Conservation (phyloP, 2,888 invertebrate genomes). For the Elmis aenea region DNA sequence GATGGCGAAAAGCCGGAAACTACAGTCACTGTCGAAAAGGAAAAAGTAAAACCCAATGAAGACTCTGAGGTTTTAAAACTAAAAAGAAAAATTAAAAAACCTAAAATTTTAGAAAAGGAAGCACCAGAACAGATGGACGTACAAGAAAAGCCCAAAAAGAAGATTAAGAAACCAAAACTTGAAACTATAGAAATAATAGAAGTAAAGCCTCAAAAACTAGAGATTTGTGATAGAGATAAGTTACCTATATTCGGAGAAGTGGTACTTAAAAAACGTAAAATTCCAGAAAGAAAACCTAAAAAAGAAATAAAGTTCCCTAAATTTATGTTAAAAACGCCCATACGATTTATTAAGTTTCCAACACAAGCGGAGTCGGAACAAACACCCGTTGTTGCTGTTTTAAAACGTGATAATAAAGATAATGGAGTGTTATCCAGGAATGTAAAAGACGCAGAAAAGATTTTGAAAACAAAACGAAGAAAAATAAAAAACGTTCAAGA, state of each 20-base stretch:
- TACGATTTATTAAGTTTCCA: constrained; percentile 51
- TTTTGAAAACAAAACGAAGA: constrained; percentile 38
- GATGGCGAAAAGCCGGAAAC: constrained; percentile 45
- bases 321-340: constrained; percentile 64
- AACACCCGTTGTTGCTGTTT: constrained; percentile 34
- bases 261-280: constrained; percentile 53
- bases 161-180: constrained; percentile 29
- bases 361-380: constrained; percentile 36
- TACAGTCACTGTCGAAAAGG: constrained; percentile 32
- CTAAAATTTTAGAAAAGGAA: constrained; percentile 25
- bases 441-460: constrained; percentile 45
- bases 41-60: constrained; percentile 31
- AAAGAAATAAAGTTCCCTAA: constrained; percentile 55
- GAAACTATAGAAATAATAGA: constrained; percentile 50
- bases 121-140: no score
- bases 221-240: constrained; percentile 53
- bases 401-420: constrained; percentile 32
- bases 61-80: constrained; percentile 20
- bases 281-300: constrained; percentile 31
- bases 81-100: constrained; percentile 23
- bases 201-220: constrained; percentile 56
- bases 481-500: constrained; percentile 40
- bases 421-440: constrained; percentile 49
- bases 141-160: constrained; percentile 26
- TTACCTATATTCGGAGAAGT: constrained; percentile 55